These are phyloP conservation scores for Bombyx mori DNA, from an alignment of 1,140 invertebrate species.

Conservation along the genomic window DNA sequence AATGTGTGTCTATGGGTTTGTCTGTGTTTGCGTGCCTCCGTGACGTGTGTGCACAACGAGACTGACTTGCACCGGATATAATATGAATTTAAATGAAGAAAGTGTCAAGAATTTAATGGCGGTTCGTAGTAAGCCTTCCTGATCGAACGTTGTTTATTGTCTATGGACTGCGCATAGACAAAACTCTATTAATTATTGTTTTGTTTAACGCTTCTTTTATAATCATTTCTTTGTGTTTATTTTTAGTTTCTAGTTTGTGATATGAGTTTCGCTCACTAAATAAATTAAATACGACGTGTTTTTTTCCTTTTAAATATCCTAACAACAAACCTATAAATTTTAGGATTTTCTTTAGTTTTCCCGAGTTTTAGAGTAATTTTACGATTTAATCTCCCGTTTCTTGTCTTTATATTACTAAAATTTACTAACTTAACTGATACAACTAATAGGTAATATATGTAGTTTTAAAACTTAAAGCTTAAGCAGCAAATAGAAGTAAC, in stretches of 20 bases:
- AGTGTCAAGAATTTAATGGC: conserved; percentile 68
- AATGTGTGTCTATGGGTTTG: conserved; percentile 43
- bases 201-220: conserved; percentile 13
- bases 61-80: conserved; percentile 60
- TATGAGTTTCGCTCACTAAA: too few relatives aligned
- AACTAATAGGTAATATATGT: too few relatives aligned
- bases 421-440: too few relatives aligned
- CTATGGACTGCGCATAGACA: conserved; percentile 25
- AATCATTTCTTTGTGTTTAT: conserved; percentile 14
- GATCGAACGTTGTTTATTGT: conserved; percentile 34
- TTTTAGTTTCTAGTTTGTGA: conserved; percentile 1
- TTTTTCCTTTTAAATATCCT: too few relatives aligned
- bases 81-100: conserved; percentile 70
- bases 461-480: too few relatives aligned
- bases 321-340: too few relatives aligned
- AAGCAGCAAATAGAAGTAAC: too few relatives aligned
- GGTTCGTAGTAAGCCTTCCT: conserved; percentile 56
- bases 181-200: conserved; percentile 4
- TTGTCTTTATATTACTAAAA: too few relatives aligned
- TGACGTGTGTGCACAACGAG: conserved; percentile 38
- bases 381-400: too few relatives aligned
- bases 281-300: too few relatives aligned
- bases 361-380: too few relatives aligned
- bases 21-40: conserved; percentile 55
- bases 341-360: too few relatives aligned